Evolutionary conservation across 2,113 vertebrate species (phyloP).

Genomic region (Orthonyx spaldingii): DNA sequence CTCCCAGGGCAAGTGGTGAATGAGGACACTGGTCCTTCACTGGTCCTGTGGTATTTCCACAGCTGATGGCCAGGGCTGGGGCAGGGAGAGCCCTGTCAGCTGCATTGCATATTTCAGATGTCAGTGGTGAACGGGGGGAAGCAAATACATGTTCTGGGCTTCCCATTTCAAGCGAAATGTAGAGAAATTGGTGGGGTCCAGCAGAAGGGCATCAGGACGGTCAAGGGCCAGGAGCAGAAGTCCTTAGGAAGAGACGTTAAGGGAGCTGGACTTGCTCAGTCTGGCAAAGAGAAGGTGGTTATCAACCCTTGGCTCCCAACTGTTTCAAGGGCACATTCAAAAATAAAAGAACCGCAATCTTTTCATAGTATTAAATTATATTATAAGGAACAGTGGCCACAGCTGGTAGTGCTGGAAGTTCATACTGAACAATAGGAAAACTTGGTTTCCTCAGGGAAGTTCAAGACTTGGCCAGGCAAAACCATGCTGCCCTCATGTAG

Average conservation of each 20-base stretch:
- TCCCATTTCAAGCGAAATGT: background rate
- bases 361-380: background rate
- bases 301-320: fast-evolving
- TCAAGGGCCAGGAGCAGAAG: background rate
- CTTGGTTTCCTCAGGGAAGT: background rate
- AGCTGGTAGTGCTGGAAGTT: background rate
- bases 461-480: background rate
- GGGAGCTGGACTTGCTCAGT: background rate
- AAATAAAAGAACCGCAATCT: background rate
- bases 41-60: background rate
- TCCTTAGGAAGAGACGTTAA: background rate
- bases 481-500: background rate
- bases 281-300: background rate
- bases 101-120: background rate
- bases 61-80: background rate
- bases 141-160: background rate
- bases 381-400: background rate
- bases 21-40: background rate
- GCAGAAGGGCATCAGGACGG: background rate
- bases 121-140: background rate
- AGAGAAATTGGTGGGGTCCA: background rate
- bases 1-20: background rate
- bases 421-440: background rate
- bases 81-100: background rate
- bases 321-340: background rate